Conservation (phyloP, 2,113 vertebrate species). For the Fulica atra region DNA sequence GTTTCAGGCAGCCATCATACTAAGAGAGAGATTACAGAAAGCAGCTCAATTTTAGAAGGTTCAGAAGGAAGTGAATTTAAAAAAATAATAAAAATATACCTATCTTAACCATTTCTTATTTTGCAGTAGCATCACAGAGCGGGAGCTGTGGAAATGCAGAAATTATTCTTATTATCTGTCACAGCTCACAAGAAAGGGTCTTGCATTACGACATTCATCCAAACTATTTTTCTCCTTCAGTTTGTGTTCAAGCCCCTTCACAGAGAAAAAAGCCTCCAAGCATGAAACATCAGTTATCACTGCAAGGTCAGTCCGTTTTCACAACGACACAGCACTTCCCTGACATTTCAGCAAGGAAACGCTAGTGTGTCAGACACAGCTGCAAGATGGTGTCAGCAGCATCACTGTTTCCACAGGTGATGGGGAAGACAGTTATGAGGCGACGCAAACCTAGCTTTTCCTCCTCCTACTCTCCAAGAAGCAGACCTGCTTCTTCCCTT, state of each 20-base stretch:
- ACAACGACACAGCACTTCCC: not conserved
- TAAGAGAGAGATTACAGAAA: not conserved
- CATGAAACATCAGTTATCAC: not conserved
- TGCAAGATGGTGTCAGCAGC: not conserved
- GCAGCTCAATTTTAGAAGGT: not conserved
- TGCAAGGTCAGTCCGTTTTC: not conserved
- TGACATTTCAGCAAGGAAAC: not conserved
- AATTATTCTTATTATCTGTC: not conserved
- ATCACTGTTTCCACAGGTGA: not conserved
- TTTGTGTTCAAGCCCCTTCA: not conserved
- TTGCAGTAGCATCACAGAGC: not conserved
- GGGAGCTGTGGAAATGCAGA: not conserved
- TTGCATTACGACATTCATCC: not conserved
- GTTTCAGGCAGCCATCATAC: not conserved
- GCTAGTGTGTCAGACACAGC: not conserved
- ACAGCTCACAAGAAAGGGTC: not conserved
- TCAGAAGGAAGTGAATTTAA: not conserved
- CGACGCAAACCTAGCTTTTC: not conserved
- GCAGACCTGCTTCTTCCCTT: not conserved
- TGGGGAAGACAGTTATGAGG: not conserved
- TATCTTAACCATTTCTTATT: not conserved
- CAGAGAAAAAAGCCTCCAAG: not conserved
- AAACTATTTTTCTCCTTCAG: not conserved
- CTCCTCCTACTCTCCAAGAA: not conserved
- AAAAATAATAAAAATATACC: not conserved